Base-by-base conservation (phyloP, 2,113 vertebrate species). In the Albula goreensis region DNA sequence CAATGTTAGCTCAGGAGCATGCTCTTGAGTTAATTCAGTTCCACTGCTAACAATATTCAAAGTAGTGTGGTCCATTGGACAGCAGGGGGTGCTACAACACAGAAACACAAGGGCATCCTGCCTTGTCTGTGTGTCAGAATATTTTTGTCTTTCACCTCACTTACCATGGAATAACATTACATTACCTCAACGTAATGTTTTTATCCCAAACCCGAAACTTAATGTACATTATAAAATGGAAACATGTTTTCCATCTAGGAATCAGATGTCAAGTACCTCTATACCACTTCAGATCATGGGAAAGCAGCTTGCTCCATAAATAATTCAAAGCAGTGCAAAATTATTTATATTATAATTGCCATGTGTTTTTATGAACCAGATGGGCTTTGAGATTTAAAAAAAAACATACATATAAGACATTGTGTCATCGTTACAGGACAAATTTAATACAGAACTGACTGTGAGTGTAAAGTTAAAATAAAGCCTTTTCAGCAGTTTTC, bases 251-350 rank as follows among this genome's bases (percentile, higher is more conserved):
- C 56, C 63, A 85, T 52, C 0, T 19, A 5, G 53, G n/a, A 85
- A 88, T 88, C 70, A 84, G 48, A 63, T 56, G 25, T 87, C 13
- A 41, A 83, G 77, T 51, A 88, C 84, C 83, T 82, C 88, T 86
- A 86, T 81, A 80, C 83, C 87, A 86, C 80, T 15, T 53, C 86
- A 25, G 86, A 25, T 81, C 87, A 81, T 87, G 78, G 74, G 83
- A 86, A 87, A 88, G 87, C 52, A 82, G 86, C 50, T 88, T 86
- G 84, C 53, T 49, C 41, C 82, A 92, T 92, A 22, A 82, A 91
- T 90, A 78, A 91, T 91, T 89, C 88, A 93, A 78, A 89, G 17
- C 74, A 78, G 82, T 82, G 89, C 83, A 89, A 86, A 90, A 92
- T 92, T 83, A 90, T 89, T 88, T 8, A 91, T 89, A 82, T 89